These are phyloP conservation scores for Leucania comma DNA, from an alignment of 2,888 invertebrate genomes.

Conservation along the genomic window DNA sequence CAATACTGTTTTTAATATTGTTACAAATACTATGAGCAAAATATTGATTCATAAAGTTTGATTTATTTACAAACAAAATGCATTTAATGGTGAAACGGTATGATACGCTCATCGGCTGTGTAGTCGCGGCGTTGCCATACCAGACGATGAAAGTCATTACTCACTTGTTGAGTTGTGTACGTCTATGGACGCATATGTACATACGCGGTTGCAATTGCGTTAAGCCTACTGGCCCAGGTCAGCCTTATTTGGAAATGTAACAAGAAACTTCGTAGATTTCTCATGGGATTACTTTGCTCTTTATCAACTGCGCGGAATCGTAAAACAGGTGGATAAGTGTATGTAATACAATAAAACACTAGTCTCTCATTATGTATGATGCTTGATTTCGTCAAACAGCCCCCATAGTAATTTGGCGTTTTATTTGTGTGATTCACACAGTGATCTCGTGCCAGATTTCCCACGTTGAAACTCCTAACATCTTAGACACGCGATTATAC, in stretches of 20 bases:
- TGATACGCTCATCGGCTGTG: slow-evolving; percentile 75
- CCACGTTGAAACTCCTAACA: slow-evolving; percentile 73
- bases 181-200: slow-evolving; percentile 61
- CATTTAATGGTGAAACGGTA: slow-evolving; percentile 78
- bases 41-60: slow-evolving; percentile 32
- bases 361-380: slow-evolving; percentile 51
- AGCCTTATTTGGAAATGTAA: slow-evolving; percentile 78
- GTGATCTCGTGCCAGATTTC: slow-evolving; percentile 77
- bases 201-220: slow-evolving; percentile 71
- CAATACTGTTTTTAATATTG: slow-evolving; percentile 42
- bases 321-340: slow-evolving; percentile 66
- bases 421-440: slow-evolving; percentile 74
- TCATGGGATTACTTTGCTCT: slow-evolving; percentile 76
- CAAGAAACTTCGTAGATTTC: slow-evolving; percentile 75
- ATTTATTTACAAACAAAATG: slow-evolving; percentile 57
- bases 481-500: slow-evolving; percentile 69
- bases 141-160: slow-evolving; percentile 87
- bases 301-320: slow-evolving; percentile 65
- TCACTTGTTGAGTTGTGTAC: slow-evolving; percentile 72
- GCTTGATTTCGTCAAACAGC: slow-evolving; percentile 56
- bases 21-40: slow-evolving; percentile 23
- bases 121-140: slow-evolving; percentile 84
- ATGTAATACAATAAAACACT: slow-evolving; percentile 59
- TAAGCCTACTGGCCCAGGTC: slow-evolving; percentile 73
- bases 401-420: slow-evolving; percentile 61